These are phyloP conservation scores for Sarcophaga caerulescens DNA, from an alignment of 2,888 invertebrate species.

Conservation along the genomic window DNA sequence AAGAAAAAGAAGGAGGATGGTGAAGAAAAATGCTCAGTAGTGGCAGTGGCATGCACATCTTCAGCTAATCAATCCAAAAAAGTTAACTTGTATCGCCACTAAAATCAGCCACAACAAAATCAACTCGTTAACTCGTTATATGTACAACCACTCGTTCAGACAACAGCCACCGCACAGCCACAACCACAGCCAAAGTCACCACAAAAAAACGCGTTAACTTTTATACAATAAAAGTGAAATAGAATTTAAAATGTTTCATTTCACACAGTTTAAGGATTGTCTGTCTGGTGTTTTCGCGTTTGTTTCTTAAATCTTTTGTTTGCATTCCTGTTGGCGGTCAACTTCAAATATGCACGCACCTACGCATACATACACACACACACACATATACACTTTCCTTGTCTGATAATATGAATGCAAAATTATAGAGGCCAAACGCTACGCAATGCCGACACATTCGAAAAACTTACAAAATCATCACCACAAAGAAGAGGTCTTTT, in stretches of 20 bases:
- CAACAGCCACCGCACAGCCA: constrained; percentile 4
- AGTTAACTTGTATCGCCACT: constrained; percentile 69
- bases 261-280: constrained; percentile 55
- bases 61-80: constrained; percentile 69
- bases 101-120: constrained; percentile 77
- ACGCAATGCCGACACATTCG: constrained; percentile 48
- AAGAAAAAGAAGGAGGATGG: constrained; percentile 9
- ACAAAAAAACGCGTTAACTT: constrained; percentile 12
- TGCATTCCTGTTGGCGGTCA: constrained; percentile 54
- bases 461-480: constrained; percentile 4
- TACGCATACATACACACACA: constrained; percentile 43
- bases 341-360: constrained; percentile 63
- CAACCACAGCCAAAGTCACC: background rate
- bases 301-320: constrained; percentile 22
- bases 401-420: constrained; percentile 42
- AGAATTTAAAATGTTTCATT: constrained; percentile 45
- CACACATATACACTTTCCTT: constrained; percentile 18
- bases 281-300: background rate
- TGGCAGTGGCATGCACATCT: constrained; percentile 58
- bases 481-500: constrained; percentile 36
- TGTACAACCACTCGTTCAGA: constrained; percentile 38
- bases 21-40: constrained; percentile 57
- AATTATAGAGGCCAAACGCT: constrained; percentile 61
- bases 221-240: background rate
- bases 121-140: constrained; percentile 80